Evolutionary conservation across 1,140 invertebrate species (phyloP).

Genomic region (Cephus cinctus): DNA sequence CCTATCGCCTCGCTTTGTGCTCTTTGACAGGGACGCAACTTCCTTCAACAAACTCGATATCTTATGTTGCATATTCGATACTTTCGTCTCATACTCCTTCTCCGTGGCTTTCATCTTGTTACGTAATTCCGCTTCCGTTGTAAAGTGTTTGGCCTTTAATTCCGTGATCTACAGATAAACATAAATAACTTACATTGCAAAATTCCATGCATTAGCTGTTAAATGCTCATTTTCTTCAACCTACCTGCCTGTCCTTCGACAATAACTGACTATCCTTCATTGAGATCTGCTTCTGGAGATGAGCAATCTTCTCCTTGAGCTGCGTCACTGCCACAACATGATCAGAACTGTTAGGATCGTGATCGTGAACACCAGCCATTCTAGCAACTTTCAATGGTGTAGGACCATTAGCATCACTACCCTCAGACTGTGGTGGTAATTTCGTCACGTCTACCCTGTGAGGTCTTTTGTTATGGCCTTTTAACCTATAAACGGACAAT

Average conservation of each 20-base stretch:
- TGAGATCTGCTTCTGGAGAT: slow-evolving; percentile 83
- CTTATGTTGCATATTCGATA: slow-evolving; percentile 75
- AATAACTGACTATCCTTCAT: slow-evolving; percentile 85
- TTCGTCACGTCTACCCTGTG: slow-evolving; percentile 73
- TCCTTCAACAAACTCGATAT: slow-evolving; percentile 79
- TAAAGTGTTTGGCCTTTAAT: slow-evolving; percentile 88
- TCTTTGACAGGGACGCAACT: slow-evolving; percentile 80
- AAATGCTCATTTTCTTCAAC: slow-evolving; percentile 12
- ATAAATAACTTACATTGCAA: slow-evolving; percentile 4
- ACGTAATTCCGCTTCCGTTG: slow-evolving; percentile 80
- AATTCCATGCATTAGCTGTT: neutral
- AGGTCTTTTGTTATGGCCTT: slow-evolving; percentile 71
- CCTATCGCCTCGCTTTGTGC: slow-evolving; percentile 65
- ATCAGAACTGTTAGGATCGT: slow-evolving; percentile 86
- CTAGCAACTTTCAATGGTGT: slow-evolving; percentile 54
- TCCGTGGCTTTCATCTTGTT: slow-evolving; percentile 80
- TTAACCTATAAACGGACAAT: slow-evolving; percentile 51
- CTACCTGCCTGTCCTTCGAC: slow-evolving; percentile 88
- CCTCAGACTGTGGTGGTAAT: slow-evolving; percentile 51
- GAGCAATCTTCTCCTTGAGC: slow-evolving; percentile 90
- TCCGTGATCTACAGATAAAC: slow-evolving; percentile 79
- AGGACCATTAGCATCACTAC: slow-evolving; percentile 47
- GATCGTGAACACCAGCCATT: slow-evolving; percentile 48
- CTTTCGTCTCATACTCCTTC: slow-evolving; percentile 78
- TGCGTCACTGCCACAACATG: slow-evolving; percentile 93